Percentiles rank a stretch among this genome's conserved stretches.
phyloP scores from a whole-genome alignment of 2,888 invertebrate genomes.

The Stenodera caucasica region DNA sequence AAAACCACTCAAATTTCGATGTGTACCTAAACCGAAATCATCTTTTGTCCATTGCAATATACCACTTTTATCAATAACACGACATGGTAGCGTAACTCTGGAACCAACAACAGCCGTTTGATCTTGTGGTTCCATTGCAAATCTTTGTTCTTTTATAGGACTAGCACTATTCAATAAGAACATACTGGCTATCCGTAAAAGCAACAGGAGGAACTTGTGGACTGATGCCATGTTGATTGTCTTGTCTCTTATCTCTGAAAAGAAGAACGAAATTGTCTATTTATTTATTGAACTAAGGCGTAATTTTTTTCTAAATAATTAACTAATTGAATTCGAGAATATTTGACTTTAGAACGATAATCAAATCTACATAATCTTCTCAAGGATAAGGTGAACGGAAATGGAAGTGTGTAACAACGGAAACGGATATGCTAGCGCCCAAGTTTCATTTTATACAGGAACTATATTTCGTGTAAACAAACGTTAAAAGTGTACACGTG shows the following conservation, averaged over 20 bases:
- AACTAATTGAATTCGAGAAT: background rate
- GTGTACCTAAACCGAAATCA: slow-evolving; percentile 91
- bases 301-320: background rate
- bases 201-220: slow-evolving; percentile 51
- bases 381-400: slow-evolving; percentile 26
- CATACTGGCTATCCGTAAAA: slow-evolving; percentile 45
- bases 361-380: slow-evolving; percentile 29
- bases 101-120: slow-evolving; percentile 88
- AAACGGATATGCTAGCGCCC: slow-evolving; percentile 30
- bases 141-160: slow-evolving; percentile 71
- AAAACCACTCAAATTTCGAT: slow-evolving; percentile 87
- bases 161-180: slow-evolving; percentile 32
- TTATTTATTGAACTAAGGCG: too few relatives aligned
- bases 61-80: slow-evolving; percentile 85
- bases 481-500: slow-evolving; percentile 31
- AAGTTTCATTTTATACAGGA: slow-evolving; percentile 24
- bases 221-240: slow-evolving; percentile 48
- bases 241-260: slow-evolving; percentile 30
- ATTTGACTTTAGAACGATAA: slow-evolving; percentile 3
- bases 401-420: slow-evolving; percentile 27
- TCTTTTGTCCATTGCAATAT: slow-evolving; percentile 97
- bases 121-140: slow-evolving; percentile 91
- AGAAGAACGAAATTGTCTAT: too few relatives aligned
- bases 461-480: slow-evolving; percentile 32
- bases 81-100: slow-evolving; percentile 85